phyloP scores from a whole-genome alignment of 37 sponge, comb jelly and placozoan species.

The Ianthella basta region DNA sequence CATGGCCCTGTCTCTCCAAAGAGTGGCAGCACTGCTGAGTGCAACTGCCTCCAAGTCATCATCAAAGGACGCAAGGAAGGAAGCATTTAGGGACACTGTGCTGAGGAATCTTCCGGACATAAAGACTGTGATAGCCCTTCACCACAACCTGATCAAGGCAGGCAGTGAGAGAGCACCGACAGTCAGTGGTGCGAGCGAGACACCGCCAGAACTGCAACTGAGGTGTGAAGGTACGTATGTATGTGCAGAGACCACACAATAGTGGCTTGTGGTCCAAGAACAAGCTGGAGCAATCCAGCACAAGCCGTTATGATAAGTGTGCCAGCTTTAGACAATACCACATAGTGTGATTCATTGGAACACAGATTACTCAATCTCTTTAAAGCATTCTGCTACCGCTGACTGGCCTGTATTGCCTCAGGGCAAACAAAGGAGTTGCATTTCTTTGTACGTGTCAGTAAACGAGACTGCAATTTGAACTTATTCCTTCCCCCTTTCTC shows the following conservation, averaged over 20 bases:
- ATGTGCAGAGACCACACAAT: neutral
- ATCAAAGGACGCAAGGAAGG: neutral
- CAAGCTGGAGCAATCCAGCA: no score
- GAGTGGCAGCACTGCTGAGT: slow-evolving; percentile 44
- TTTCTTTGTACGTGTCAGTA: no score
- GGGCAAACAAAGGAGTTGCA: no score
- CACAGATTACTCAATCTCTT: no score
- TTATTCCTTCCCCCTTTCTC: neutral
- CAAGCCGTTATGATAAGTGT: no score
- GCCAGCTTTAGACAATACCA: no score
- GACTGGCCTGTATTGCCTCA: no score
- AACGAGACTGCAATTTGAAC: no score
- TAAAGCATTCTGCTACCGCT: no score
- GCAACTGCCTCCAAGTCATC: neutral
- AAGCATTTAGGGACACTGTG: slow-evolving; percentile 41
- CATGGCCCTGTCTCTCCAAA: slow-evolving; percentile 41
- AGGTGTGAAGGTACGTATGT: slow-evolving; percentile 41
- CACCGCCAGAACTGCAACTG: neutral
- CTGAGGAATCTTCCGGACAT: slow-evolving; percentile 70
- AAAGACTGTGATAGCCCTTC: slow-evolving; percentile 60
- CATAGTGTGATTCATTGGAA: no score
- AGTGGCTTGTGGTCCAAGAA: no score
- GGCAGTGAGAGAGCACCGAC: neutral
- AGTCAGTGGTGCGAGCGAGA: neutral
- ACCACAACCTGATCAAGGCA: slow-evolving; percentile 34